Base-by-base conservation (phyloP, 1,140 invertebrate genomes). In the Camponotus floridanus region DNA sequence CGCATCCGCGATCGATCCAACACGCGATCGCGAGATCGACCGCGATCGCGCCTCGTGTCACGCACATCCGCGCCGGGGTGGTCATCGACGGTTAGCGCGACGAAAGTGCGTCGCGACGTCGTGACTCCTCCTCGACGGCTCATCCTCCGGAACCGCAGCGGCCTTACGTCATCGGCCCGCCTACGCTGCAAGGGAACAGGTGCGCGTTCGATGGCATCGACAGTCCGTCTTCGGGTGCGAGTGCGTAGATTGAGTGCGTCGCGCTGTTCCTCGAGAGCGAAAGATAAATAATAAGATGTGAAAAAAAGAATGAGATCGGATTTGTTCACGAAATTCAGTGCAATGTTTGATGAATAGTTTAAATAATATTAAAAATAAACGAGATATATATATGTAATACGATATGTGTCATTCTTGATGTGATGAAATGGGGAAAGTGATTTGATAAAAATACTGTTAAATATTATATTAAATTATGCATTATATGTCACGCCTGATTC, bases 151-250 rank as follows among this genome's bases (percentile, higher is more conserved):
- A 81, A 73, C 78, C 78, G 78, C 78, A 81, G 39, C 68, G 68
- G 39, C 39, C n/a, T 83, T 83, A 74, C 79, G 79, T 83, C 79
- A 83, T 62, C 48, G 65, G 33, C n/a, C 65, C 79, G 57, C 42
- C 78, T 39, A 68, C 68, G 68, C 39, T 26, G n/a, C 68, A 26
- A 26, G 79, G 68, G 31, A 48, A 74, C 68, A 83, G 79, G 79
- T 83, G 79, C 55, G 55, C 68, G 68, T 42, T 31, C 15, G 18
- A 70, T 31, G 11, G 33, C 21, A n/a, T 11, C 18, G 48, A 51
- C 64, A 9, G 55, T 57, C n/a, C 57, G 26, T 62, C 21, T 18
- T 45, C 39, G 61, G 39, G 8, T 45, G 18, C 39, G 33, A 45
- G 76, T 33, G 76, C 39, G 45, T 11, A 59, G 33, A 45, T 62